A percentile compares a stretch with the other conserved stretches of the same genome.
Conservation (phyloP, 1,140 invertebrate genomes). For the Mamestra configurata region DNA sequence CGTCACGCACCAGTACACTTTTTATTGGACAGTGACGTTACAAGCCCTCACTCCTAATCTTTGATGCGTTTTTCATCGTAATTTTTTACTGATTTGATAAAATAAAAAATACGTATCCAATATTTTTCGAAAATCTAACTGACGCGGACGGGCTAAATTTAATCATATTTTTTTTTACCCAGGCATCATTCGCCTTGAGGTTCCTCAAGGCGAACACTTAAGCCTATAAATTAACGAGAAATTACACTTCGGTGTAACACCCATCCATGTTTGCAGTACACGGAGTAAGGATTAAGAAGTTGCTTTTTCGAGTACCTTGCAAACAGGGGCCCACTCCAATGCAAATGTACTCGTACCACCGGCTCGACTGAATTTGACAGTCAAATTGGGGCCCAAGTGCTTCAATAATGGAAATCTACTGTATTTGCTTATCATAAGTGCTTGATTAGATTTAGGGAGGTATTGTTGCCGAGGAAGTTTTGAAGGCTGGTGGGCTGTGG, state of each 20-base stretch:
- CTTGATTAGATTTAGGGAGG: slow-evolving; percentile 51
- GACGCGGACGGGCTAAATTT: too few relatives aligned
- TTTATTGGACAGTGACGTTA: too few relatives aligned
- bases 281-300: slow-evolving; percentile 59
- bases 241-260: slow-evolving; percentile 49
- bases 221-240: background rate
- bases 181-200: too few relatives aligned
- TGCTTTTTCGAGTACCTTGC: slow-evolving; percentile 59
- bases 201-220: too few relatives aligned
- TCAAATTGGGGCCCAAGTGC: slow-evolving; percentile 53
- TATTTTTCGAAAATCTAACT: too few relatives aligned
- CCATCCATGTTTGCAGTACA: slow-evolving; percentile 46
- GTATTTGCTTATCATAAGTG: slow-evolving; percentile 56
- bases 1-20: too few relatives aligned
- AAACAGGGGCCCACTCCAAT: slow-evolving; percentile 54
- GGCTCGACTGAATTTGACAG: slow-evolving; percentile 51
- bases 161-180: too few relatives aligned
- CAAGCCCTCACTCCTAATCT: too few relatives aligned
- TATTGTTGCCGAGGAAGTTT: slow-evolving; percentile 18
- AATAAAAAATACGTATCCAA: too few relatives aligned
- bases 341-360: slow-evolving; percentile 49
- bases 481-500: background rate
- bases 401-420: slow-evolving; percentile 54
- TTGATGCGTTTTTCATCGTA: too few relatives aligned
- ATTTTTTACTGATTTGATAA: too few relatives aligned